phyloP scores from a whole-genome alignment of 2,797 vertebrate genomes.

The Microctenopoma lineatum region DNA sequence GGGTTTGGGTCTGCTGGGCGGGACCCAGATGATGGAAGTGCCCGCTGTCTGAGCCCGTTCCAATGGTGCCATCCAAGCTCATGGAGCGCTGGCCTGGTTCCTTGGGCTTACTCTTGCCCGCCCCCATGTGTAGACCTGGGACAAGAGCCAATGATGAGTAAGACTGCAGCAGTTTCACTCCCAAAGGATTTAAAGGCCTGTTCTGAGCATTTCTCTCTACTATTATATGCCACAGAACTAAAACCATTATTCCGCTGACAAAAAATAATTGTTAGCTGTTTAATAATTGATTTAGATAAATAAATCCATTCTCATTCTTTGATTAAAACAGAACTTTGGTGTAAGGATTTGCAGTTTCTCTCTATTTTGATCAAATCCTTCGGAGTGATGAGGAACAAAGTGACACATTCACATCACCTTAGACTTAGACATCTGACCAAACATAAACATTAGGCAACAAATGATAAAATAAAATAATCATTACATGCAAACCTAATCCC shows the following conservation, averaged over 20 bases:
- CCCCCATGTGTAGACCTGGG: constrained; percentile 89
- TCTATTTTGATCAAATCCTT: not conserved
- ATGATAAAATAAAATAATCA: not conserved
- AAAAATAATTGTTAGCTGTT: not conserved
- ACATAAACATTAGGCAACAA: not conserved
- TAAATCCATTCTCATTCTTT: not conserved
- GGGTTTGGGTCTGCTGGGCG: constrained; percentile 88
- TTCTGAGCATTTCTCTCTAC: not conserved
- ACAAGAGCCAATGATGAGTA: constrained; percentile 52
- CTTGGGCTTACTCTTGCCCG: constrained; percentile 96
- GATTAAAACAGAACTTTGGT: not conserved
- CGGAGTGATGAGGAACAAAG: not conserved
- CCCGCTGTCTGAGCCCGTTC: constrained; percentile 78
- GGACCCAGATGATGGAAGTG: constrained; percentile 86
- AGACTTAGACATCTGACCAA: not conserved
- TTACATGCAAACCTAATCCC: not conserved
- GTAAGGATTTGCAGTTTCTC: not conserved
- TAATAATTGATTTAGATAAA: not conserved
- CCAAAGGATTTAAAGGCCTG: constrained; percentile 3
- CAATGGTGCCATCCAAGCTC: constrained; percentile 89
- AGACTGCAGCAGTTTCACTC: constrained; percentile 31
- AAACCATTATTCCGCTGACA: not conserved
- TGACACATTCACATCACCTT: not conserved
- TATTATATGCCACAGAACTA: not conserved
- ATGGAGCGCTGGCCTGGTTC: constrained; percentile 93